Base-by-base conservation (phyloP, 2,888 invertebrate genomes). In the Pelosia muscerda region DNA sequence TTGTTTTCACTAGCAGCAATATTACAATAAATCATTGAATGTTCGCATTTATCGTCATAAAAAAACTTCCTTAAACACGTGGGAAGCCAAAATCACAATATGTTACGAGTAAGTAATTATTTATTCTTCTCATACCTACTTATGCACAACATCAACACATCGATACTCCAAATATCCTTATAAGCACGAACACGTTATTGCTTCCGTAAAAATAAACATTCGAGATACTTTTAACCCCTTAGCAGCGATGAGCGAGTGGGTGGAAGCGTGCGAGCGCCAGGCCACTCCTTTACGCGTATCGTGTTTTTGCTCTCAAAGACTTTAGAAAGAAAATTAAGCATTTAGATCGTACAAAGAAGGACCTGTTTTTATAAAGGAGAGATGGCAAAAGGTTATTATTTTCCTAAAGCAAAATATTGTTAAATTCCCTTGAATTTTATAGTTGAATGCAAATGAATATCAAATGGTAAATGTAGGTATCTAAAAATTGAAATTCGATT, bases 151-250 rank as follows among this genome's bases (percentile, higher is more conserved):
- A 68, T 69, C 66, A 71, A 72, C 63, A 70, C 9, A 68, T 53
- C 59, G 38, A 56, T 71, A 55, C 65, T 42, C 38, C 49, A 63
- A 77, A 79, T 77, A 63, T 59, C 49, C 59, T 66, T 15, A 62
- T 63, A 66, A 65, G 65, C 63, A 73, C 69, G 73, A 66, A 66
- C 68, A 61, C 61, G 13, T 66, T 67, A 61, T 34, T 59, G 60
- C 66, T 65, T n/a, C 59, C 62, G 54, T 69, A 54, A 73, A 63
- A 75, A 71, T 73, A 75, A 71, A 77, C 62, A 71, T 69, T 69
- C 25, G 57, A 66, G 56, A 55, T 59, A 66, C 64, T 65, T 74
- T 69, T 68, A 65, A 67, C 63, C 65, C 57, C 57, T 61, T 68
- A 11, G 55, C 26, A 42, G 42, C 28, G 38, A n/a, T 63, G 49